Evolutionary conservation across 2,113 vertebrate genomes (phyloP), one percentile per base, ranked within the genome.

Genomic region (Apeltes quadracus): DNA sequence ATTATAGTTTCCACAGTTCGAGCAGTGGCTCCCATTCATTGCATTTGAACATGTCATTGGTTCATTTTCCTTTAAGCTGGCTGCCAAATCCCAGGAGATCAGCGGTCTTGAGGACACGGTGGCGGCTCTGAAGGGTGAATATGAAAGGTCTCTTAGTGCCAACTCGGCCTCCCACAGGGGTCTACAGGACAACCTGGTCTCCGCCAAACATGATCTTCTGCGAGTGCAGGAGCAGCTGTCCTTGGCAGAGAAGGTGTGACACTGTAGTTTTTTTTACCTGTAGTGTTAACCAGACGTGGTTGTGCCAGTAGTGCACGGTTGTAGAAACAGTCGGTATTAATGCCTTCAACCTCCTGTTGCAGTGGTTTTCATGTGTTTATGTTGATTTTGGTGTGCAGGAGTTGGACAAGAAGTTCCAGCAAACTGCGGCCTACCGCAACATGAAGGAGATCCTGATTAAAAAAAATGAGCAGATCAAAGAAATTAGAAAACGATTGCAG

Each of bases 381-480:
- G 7, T 29, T 5, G 7, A 6, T 54, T 38, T 1, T 44, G 7
- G 14, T n/a, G 9, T 25, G 9, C 72, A 98, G 97, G 97, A 99
- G 61, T 69, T 98, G 63, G 98, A 99, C 36, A 98, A 95, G 86
- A 99, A 99, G 84, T 99, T 99, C 81, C 98, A 99, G 82, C 95
- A 99, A 89, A 99, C 97, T 3, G 93, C 95, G 55, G 97, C 96
- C 1, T 99, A 97, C 72, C 95, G 96, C 71, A 99, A 96, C 90
- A 97, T 99, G 97, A 99, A 98, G 76, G 98, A 98, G 86, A 98
- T 99, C 65, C 94, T 99, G 3, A 94, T 92, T 39, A 98, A 95
- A 91, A 99, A 98, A 91, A 99, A 99, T 0, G 96, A 99, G 11
- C 97, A 96, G 87, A 97, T 99, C 79, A 98, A 96, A 88, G 98